Base-by-base conservation (phyloP, 1,140 invertebrate genomes). In the Cylas formicarius region DNA sequence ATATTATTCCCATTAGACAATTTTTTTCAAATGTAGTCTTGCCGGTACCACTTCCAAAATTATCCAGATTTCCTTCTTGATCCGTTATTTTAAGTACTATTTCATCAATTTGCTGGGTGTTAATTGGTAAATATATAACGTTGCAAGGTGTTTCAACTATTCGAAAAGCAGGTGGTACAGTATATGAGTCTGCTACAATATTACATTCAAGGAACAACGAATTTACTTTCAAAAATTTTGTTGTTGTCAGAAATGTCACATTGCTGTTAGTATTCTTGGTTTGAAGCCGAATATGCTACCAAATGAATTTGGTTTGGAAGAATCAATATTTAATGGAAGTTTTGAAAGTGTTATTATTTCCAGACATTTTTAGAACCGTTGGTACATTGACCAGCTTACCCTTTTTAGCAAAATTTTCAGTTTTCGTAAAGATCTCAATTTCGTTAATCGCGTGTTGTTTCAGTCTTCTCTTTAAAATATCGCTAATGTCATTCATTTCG, bases 71-170 rank as follows among this genome's bases (percentile, higher is more conserved):
- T 18, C 50, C 54, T 39, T 57, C 51, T 54, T 58, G 55, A 52
- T 61, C 48, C 14, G 50, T 37, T 18, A 63, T 32, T 29, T 37
- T 39, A 18, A 58, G 11, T n/a, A 41, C 33, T 18, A 61, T 32
- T 33, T 52, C 11, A 33, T 42, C 41, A 41, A 60, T 56, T 35
- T 18, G 27, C 3, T 36, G 45, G 2, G 42, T 43, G 26, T 48
- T 59, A 10, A 65, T 44, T 38, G 48, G 60, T 41, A 62, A 42
- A 55, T 64, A 66, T 47, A 64, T 66, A 22, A 63, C 50, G 19
- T 57, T 51, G 6, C n/a, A 18, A 9, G 57, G 55, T 20, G 27
- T 43, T 57, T 64, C 56, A 8, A 53, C 40, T 16, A 61, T 57
- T 54, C 59, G 59, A 50, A 53, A 56, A 13, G 52, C 57, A 18